A percentile compares a stretch with the other conserved stretches of the same genome.
phyloP scores from a whole-genome alignment of 2,113 vertebrate species.

The Apteryx mantelli region DNA sequence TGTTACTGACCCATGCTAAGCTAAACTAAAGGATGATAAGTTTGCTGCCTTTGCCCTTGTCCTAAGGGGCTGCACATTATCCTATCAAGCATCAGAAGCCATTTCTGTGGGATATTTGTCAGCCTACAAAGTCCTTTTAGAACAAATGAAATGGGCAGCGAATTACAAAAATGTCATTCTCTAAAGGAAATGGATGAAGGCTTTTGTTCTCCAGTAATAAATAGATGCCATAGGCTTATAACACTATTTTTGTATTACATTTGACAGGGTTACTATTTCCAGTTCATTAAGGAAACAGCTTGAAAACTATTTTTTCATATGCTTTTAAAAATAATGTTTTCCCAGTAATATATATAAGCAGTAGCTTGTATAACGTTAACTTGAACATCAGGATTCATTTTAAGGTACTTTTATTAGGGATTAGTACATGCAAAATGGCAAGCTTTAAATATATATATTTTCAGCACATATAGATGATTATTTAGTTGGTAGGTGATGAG shows the following conservation, averaged over 20 bases:
- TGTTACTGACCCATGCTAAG: slow-evolving; percentile 89
- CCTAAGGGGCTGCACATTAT: slow-evolving; percentile 88
- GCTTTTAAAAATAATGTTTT: slow-evolving; percentile 80
- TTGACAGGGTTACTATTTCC: slow-evolving; percentile 85
- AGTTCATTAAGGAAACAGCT: slow-evolving; percentile 85
- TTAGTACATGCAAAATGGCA: slow-evolving; percentile 9
- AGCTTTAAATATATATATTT: slow-evolving; percentile 11
- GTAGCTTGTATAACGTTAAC: slow-evolving; percentile 42
- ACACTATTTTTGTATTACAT: slow-evolving; percentile 86
- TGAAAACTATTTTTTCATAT: slow-evolving; percentile 78
- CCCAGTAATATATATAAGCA: slow-evolving; percentile 73
- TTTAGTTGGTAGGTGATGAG: slow-evolving; percentile 7
- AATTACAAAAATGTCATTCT: slow-evolving; percentile 87
- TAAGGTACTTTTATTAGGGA: slow-evolving; percentile 33
- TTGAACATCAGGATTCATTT: slow-evolving; percentile 63
- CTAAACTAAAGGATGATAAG: slow-evolving; percentile 91
- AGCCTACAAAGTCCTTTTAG: slow-evolving; percentile 83
- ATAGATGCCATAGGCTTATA: slow-evolving; percentile 83
- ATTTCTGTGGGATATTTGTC: slow-evolving; percentile 88
- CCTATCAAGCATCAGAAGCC: slow-evolving; percentile 88
- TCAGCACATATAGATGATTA: slow-evolving; percentile 4
- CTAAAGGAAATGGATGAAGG: slow-evolving; percentile 86
- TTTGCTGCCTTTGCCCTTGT: slow-evolving; percentile 88
- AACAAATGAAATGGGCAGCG: slow-evolving; percentile 87
- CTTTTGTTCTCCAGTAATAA: slow-evolving; percentile 86